A percentile compares a stretch with the other conserved stretches of the same genome.
These are phyloP conservation scores for Hemicrepidius hirtus DNA, from an alignment of 2,888 invertebrate genomes.

Conservation along the genomic window DNA sequence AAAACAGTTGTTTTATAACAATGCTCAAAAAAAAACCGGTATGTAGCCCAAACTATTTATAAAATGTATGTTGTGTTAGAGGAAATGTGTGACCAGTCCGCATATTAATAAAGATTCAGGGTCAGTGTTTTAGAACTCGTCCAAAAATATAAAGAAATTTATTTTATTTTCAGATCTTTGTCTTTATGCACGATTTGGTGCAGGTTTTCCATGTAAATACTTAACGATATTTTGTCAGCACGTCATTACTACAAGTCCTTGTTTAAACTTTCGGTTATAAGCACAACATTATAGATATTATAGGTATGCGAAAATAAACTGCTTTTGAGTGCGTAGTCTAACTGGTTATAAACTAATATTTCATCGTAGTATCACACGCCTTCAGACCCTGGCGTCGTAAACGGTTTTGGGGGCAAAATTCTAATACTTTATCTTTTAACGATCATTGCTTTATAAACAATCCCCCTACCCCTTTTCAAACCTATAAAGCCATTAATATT, in stretches of 20 bases:
- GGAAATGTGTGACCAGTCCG: conserved; percentile 39
- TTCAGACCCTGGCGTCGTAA: conserved; percentile 21
- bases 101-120: conserved; percentile 33
- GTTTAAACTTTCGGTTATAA: not conserved
- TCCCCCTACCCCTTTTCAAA: not conserved
- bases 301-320: conserved; percentile 7
- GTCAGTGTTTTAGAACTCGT: conserved; percentile 32
- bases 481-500: conserved; percentile 13
- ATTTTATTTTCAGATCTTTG: no score
- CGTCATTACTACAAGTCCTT: not conserved
- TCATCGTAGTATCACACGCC: conserved; percentile 5
- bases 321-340: not conserved
- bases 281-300: not conserved
- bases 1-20: conserved; percentile 16
- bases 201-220: conserved; percentile 5
- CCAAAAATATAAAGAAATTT: conserved; percentile 36
- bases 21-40: not conserved
- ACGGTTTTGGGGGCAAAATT: conserved; percentile 25
- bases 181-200: no score
- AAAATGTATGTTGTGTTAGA: conserved; percentile 16
- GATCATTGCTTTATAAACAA: conserved; percentile 23
- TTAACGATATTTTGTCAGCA: conserved; percentile 12
- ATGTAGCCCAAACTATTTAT: conserved; percentile 32
- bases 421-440: conserved; percentile 33
- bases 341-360: conserved; percentile 15